phyloP scores from a whole-genome alignment of 2,113 vertebrate genomes.

The Chiloscyllium plagiosum region DNA sequence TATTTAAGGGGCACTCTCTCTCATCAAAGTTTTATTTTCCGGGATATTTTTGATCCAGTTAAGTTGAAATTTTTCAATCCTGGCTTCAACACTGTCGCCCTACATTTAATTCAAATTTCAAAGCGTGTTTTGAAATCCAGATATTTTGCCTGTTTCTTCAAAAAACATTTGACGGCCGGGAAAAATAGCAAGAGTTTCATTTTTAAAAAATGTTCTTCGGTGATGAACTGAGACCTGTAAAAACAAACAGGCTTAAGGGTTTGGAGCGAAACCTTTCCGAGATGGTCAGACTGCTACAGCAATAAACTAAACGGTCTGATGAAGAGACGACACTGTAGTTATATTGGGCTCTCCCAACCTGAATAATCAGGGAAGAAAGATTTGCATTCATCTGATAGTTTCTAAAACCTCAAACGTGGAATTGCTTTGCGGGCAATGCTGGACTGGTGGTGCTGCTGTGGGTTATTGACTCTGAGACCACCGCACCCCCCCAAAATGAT shows the following conservation, averaged over 20 bases:
- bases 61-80: background rate
- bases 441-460: too few species aligned
- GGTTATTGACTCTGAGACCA: too few species aligned
- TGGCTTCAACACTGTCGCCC: background rate
- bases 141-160: background rate
- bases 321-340: background rate
- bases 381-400: background rate
- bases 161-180: background rate
- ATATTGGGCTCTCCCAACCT: background rate
- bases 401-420: background rate
- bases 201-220: background rate
- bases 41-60: background rate
- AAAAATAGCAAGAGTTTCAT: background rate
- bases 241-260: background rate
- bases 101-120: background rate
- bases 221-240: background rate
- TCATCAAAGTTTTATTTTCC: constrained; percentile 19
- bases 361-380: background rate
- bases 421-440: background rate
- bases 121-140: background rate
- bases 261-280: background rate
- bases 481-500: too few species aligned
- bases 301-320: background rate
- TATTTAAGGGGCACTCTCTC: background rate
- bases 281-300: background rate